These are phyloP conservation scores for Macroglossus sobrinus DNA, from an alignment of 2,113 vertebrate genomes.

Conservation along the genomic window DNA sequence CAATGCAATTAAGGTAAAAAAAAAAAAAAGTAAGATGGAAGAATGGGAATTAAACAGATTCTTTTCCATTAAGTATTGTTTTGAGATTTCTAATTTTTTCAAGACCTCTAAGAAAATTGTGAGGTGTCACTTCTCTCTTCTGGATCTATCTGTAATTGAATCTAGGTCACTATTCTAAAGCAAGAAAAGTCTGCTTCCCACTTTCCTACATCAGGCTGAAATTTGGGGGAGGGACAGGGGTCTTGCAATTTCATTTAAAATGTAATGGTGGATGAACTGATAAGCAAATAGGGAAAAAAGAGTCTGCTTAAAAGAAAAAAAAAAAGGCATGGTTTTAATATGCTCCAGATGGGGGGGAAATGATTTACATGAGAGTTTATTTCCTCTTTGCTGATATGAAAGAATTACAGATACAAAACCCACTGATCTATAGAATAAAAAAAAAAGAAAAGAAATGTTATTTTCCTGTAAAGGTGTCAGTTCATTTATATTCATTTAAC, in stretches of 20 bases:
- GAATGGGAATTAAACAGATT: slow-evolving; percentile 51
- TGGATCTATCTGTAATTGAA: slow-evolving; percentile 98
- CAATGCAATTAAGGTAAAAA: not conserved
- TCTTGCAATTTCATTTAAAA: slow-evolving; percentile 97
- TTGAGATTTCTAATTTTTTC: slow-evolving; percentile 72
- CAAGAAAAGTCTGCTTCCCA: slow-evolving; percentile 91
- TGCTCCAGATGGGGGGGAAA: slow-evolving; percentile 90
- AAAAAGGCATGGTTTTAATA: slow-evolving; percentile 94
- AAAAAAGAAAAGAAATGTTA: slow-evolving; percentile 90
- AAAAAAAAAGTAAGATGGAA: not conserved
- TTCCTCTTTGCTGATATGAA: slow-evolving; percentile 91
- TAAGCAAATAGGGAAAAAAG: slow-evolving; percentile 89
- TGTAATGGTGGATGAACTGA: slow-evolving; percentile 97
- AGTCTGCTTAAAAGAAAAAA: slow-evolving; percentile 90
- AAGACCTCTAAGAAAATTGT: slow-evolving; percentile 81
- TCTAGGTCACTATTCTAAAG: slow-evolving; percentile 97
- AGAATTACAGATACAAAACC: slow-evolving; percentile 89
- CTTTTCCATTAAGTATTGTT: slow-evolving; percentile 69
- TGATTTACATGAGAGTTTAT: slow-evolving; percentile 97
- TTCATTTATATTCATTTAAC: slow-evolving; percentile 94
- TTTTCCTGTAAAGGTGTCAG: slow-evolving; percentile 90
- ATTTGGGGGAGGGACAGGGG: slow-evolving; percentile 90
- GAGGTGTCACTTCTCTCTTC: slow-evolving; percentile 89
- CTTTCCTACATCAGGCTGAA: slow-evolving; percentile 92
- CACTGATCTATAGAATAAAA: slow-evolving; percentile 92